Evolutionary conservation across 2,113 vertebrate genomes (phyloP), one percentile per base, ranked within the genome.

Genomic region (Nesogale talazaci): DNA sequence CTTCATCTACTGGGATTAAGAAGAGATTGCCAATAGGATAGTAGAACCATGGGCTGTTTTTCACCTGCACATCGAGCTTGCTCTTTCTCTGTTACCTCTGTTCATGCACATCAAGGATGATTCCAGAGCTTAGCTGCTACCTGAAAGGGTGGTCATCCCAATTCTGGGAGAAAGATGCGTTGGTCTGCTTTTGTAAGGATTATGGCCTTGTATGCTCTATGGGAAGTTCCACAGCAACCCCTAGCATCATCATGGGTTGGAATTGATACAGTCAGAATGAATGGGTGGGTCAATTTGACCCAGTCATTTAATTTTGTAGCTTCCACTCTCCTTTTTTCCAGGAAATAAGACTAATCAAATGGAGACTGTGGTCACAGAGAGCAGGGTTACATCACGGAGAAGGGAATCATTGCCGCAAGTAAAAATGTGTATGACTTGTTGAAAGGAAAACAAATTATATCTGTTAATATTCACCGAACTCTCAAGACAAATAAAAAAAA

Each of bases 1-100:
- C 59, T 92, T 34, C 22, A 40, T 83, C 57, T 84, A n/a, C 82
- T 88, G 80, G 61, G 81, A 74, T 57, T 56, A 83, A 82, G 89
- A 59, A 38, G 87, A 83, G 61, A 46, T 81, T 1, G 20, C 38
- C 61, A 80, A 67, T 3, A 67, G 23, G 82, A 52, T 22, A 29
- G 2, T 14, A 27, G 46, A 12, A 52, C 46, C 46, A 52, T 52
- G 46, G 46, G 14, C 46, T 52, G 46, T 52, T 52, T 52, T 52
- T 56, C 74, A 65, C 78, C 59, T 72, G 72, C 34, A 46, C 20
- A 3, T 75, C 42, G 38, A n/a, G 7, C 9, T 22, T 36, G 42
- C 42, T 46, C 42, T 46, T 46, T 86, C 69, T 82, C 90, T 65
- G 38, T 46, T 46, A 42, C 19, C 27, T 82, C 34, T 88, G 0